Conservation (phyloP, 2,113 vertebrate species). For the Gallinago undulata region DNA sequence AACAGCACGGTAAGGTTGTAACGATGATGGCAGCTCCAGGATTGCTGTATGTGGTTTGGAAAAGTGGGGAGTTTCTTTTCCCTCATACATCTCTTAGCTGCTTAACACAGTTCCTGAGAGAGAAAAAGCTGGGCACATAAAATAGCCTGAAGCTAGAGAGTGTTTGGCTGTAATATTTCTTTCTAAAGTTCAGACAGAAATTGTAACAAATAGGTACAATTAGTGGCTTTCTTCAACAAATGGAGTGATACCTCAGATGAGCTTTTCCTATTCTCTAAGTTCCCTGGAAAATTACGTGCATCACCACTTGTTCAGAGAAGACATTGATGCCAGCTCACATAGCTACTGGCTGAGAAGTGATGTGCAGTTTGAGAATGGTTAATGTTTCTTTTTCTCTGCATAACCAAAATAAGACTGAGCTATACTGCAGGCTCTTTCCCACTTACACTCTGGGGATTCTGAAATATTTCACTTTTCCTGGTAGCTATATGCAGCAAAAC, state of each 20-base stretch:
- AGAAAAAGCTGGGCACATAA: neutral
- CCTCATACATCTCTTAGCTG: neutral
- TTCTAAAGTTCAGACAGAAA: neutral
- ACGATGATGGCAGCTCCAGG: neutral
- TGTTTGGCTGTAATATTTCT: neutral
- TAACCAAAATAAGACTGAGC: slow-evolving; percentile 9
- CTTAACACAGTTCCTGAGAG: neutral
- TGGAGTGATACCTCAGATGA: neutral
- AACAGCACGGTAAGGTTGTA: neutral
- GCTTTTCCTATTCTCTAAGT: neutral
- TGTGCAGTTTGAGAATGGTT: neutral
- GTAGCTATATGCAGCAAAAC: slow-evolving; percentile 54
- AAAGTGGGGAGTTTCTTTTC: neutral
- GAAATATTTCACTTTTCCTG: slow-evolving; percentile 39
- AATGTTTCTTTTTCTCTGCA: neutral
- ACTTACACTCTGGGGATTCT: slow-evolving; percentile 12
- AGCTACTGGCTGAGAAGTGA: slow-evolving; percentile 6
- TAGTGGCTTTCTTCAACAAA: neutral
- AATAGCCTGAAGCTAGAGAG: neutral
- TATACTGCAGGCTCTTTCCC: slow-evolving; percentile 16
- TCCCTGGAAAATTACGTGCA: neutral
- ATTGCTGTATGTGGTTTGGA: accelerated
- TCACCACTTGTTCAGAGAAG: neutral
- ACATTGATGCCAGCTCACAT: neutral
- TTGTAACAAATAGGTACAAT: neutral